Conservation (phyloP, 1,140 invertebrate genomes). For the Calycopis cecrops region DNA sequence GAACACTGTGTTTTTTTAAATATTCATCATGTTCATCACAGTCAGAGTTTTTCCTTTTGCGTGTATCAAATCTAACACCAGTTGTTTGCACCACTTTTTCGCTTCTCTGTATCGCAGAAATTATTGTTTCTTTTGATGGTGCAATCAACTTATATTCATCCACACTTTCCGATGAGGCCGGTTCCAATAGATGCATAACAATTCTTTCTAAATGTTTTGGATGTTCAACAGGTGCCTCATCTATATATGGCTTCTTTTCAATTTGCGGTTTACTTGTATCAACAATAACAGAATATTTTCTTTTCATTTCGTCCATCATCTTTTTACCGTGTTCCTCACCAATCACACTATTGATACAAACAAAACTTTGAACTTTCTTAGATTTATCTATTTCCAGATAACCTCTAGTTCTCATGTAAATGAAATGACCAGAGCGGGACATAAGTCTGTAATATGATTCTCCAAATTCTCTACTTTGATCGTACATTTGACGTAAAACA, state of each 20-base stretch:
- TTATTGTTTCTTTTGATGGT: slow-evolving; percentile 65
- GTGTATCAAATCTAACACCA: slow-evolving; percentile 57
- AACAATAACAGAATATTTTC: slow-evolving; percentile 82
- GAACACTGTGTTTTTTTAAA: slow-evolving; percentile 50
- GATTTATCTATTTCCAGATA: slow-evolving; percentile 87
- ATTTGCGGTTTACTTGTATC: slow-evolving; percentile 61
- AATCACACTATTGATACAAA: slow-evolving; percentile 89
- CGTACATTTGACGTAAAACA: slow-evolving; percentile 91
- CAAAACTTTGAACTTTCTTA: slow-evolving; percentile 87
- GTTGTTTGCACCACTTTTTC: slow-evolving; percentile 61
- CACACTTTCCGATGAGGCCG: slow-evolving; percentile 67
- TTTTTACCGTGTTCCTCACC: slow-evolving; percentile 82
- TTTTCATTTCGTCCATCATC: slow-evolving; percentile 85
- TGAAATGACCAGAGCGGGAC: slow-evolving; percentile 86
- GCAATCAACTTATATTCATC: slow-evolving; percentile 54
- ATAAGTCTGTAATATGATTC: slow-evolving; percentile 88
- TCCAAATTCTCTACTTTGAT: slow-evolving; percentile 84
- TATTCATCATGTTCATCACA: slow-evolving; percentile 43
- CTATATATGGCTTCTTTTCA: slow-evolving; percentile 36
- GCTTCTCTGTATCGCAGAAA: slow-evolving; percentile 64
- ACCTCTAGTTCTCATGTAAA: slow-evolving; percentile 88
- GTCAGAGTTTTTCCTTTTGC: slow-evolving; percentile 58
- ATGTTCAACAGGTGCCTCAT: slow-evolving; percentile 79
- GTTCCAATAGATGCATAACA: slow-evolving; percentile 80
- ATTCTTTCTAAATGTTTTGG: slow-evolving; percentile 80